phyloP scores from a whole-genome alignment of 2,797 vertebrate species.

The Enteromius treurensis region DNA sequence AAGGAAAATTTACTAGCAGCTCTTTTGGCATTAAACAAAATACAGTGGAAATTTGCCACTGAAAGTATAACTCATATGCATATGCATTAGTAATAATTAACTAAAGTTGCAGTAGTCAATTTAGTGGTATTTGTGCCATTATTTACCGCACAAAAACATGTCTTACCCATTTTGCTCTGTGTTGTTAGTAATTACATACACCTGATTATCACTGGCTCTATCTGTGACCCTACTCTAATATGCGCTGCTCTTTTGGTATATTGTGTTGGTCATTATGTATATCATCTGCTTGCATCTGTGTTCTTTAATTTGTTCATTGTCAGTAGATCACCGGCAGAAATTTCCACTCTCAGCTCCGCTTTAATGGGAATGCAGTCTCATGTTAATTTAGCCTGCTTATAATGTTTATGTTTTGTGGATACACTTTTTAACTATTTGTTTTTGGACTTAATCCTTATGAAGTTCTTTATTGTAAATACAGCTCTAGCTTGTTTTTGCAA shows the following conservation, averaged over 20 bases:
- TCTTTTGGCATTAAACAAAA: background rate
- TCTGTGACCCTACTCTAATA: background rate
- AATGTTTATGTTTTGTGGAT: slow-evolving; percentile 3
- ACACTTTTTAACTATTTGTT: background rate
- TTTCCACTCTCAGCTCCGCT: background rate
- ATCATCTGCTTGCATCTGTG: background rate
- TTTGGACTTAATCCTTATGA: background rate
- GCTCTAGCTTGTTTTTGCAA: background rate
- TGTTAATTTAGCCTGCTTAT: background rate
- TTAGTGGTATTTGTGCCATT: background rate
- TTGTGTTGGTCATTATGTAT: background rate
- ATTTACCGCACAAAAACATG: background rate
- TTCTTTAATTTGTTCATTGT: background rate
- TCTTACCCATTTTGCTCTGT: slow-evolving; percentile 3
- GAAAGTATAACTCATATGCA: background rate
- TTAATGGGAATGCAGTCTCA: background rate
- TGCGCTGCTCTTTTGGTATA: background rate
- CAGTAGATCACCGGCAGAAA: background rate
- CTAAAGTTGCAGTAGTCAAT: background rate
- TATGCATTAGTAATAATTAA: background rate
- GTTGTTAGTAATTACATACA: background rate
- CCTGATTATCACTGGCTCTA: background rate
- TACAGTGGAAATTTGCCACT: background rate
- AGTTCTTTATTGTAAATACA: background rate
- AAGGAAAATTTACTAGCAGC: background rate